Percentiles rank a stretch among this genome's conserved stretches.
These are phyloP conservation scores for Neopelma chrysocephalum DNA, from an alignment of 2,797 vertebrate genomes.

Conservation along the genomic window DNA sequence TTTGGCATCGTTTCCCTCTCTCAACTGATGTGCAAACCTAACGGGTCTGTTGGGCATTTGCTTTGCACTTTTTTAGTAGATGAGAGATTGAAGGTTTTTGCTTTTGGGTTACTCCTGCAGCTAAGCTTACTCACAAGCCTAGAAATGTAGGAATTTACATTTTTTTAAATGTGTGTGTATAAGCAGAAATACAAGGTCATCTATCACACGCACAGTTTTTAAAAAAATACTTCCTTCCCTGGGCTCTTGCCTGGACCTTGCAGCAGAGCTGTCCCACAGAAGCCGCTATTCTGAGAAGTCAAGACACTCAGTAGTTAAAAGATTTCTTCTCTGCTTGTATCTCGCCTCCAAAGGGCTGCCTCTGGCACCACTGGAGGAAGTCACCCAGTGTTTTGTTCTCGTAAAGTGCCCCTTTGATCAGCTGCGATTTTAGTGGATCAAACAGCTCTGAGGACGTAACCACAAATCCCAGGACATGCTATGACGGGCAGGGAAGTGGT, in stretches of 20 bases:
- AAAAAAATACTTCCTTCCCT: neutral
- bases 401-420: slow-evolving; percentile 60
- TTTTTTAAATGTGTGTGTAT: neutral
- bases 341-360: neutral
- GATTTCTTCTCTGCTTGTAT: neutral
- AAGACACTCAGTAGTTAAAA: slow-evolving; percentile 7
- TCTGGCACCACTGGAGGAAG: slow-evolving; percentile 53
- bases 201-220: neutral
- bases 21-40: neutral
- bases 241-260: neutral
- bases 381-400: slow-evolving; percentile 48
- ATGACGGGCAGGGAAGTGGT: neutral
- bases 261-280: neutral
- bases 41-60: neutral
- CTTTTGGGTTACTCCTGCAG: neutral
- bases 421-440: slow-evolving; percentile 6
- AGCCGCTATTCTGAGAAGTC: neutral
- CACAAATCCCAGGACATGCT: neutral
- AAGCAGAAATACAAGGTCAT: neutral
- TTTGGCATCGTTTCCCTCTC: neutral
- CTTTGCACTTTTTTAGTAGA: neutral
- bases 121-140: neutral
- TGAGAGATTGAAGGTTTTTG: accelerated
- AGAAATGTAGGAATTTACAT: neutral
- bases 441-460: slow-evolving; percentile 36